Evolutionary conservation across 2,797 vertebrate species (phyloP).

Genomic region (Rhinophrynus dorsalis): DNA sequence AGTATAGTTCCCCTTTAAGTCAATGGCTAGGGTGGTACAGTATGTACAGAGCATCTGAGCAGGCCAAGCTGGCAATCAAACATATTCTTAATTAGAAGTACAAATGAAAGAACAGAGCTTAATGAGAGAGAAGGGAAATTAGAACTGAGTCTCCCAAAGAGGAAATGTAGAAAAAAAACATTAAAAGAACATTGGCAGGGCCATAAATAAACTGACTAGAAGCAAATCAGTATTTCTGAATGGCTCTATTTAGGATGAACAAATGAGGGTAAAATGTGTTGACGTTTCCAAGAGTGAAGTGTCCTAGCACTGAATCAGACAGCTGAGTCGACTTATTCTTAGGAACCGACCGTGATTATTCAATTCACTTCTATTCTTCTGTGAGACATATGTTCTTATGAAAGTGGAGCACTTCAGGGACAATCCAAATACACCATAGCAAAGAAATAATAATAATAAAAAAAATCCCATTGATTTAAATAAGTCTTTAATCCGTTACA

Average conservation of each 20-base stretch:
- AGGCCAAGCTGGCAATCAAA: conserved; percentile 5
- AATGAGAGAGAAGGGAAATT: conserved; percentile 17
- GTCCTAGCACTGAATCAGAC: neutral
- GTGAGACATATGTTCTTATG: no score
- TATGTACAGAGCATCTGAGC: neutral
- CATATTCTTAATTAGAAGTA: conserved; percentile 12
- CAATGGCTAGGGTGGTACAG: neutral
- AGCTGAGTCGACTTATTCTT: neutral
- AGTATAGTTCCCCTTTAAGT: neutral
- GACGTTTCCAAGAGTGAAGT: no score
- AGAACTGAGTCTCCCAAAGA: neutral
- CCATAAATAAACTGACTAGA: neutral
- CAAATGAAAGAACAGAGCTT: conserved; percentile 1
- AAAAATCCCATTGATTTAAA: no score
- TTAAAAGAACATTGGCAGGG: conserved; percentile 7
- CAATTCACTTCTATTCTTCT: no score
- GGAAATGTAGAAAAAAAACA: neutral
- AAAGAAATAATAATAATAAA: no score
- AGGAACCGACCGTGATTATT: neutral
- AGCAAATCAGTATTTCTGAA: neutral
- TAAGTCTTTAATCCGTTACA: no score
- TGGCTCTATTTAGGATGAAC: conserved; percentile 7
- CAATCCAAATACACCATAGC: no score
- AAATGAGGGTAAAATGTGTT: neutral
- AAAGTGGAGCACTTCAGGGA: no score